Evolutionary conservation across 1,140 invertebrate genomes (phyloP).

Genomic region (Steinernema feltiae): DNA sequence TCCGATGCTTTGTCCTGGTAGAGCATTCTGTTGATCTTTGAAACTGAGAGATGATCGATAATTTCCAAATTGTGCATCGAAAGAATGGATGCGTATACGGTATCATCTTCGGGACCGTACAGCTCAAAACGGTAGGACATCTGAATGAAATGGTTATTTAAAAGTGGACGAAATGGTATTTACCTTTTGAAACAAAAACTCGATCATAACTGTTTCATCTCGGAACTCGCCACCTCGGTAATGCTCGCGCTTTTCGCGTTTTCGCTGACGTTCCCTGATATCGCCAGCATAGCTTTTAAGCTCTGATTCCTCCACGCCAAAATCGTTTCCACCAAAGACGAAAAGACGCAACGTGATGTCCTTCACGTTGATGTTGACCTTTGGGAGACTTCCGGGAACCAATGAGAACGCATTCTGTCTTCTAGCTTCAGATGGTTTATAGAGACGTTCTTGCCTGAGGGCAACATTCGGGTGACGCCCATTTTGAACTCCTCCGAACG

Average conservation of each 20-base stretch:
- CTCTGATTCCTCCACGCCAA: constrained; percentile 23
- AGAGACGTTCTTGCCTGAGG: background rate
- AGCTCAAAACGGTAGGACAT: background rate
- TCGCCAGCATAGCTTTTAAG: constrained; percentile 9
- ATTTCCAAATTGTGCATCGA: constrained; percentile 43
- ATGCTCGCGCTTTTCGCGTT: too few species aligned
- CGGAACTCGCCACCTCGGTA: constrained; percentile 40
- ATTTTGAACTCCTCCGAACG: constrained; percentile 4
- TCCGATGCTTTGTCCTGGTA: constrained; percentile 35
- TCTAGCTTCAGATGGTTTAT: background rate
- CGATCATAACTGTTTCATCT: constrained; percentile 44
- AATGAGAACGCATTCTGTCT: constrained; percentile 13
- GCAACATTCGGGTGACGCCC: background rate
- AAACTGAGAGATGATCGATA: constrained; percentile 44
- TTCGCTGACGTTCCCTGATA: background rate
- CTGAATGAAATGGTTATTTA: background rate
- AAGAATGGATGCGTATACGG: constrained; percentile 16
- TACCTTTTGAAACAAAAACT: constrained; percentile 31
- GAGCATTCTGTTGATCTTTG: constrained; percentile 46
- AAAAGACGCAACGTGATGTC: constrained; percentile 36
- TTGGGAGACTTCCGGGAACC: constrained; percentile 24
- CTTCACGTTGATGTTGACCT: constrained; percentile 27
- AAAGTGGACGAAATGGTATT: background rate
- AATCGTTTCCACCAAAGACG: constrained; percentile 45
- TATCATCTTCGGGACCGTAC: constrained; percentile 33